Conservation (phyloP, 2,113 vertebrate species). For the Phoxinus phoxinus region DNA sequence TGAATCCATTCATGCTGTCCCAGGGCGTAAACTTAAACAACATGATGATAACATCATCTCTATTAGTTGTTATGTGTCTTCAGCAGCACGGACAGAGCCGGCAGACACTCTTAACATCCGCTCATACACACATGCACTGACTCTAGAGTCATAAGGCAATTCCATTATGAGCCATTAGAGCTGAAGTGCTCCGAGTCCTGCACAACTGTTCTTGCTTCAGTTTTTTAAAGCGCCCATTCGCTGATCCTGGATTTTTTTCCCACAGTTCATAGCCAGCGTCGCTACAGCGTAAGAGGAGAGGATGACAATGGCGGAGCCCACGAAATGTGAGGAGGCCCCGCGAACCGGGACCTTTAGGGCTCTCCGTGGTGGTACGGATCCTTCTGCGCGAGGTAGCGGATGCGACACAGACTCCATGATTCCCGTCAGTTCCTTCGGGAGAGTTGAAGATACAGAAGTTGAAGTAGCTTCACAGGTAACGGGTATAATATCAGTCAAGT, state of each 20-base stretch:
- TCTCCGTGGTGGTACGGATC: slow-evolving; percentile 56
- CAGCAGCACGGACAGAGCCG: background rate
- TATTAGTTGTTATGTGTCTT: background rate
- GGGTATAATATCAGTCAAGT: background rate
- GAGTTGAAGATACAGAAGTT: background rate
- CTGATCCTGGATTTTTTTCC: slow-evolving; percentile 69
- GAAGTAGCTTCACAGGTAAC: background rate
- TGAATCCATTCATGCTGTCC: slow-evolving; percentile 1
- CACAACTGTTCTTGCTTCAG: background rate
- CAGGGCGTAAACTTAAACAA: background rate
- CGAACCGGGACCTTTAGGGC: slow-evolving; percentile 54
- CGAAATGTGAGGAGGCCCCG: slow-evolving; percentile 76
- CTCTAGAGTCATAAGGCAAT: background rate
- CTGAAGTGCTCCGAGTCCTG: background rate
- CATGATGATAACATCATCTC: background rate
- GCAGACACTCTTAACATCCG: slow-evolving; percentile 11
- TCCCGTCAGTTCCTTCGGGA: background rate
- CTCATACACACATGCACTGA: background rate
- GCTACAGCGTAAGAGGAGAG: slow-evolving; percentile 72
- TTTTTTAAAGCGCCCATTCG: slow-evolving; percentile 49
- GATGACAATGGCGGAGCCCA: slow-evolving; percentile 74
- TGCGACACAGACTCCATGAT: slow-evolving; percentile 66
- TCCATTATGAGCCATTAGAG: slow-evolving; percentile 15
- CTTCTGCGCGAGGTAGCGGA: slow-evolving; percentile 30
- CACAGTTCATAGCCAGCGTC: slow-evolving; percentile 76